phyloP scores from a whole-genome alignment of 2,888 invertebrate species.

The Lamellibrachia satsuma region DNA sequence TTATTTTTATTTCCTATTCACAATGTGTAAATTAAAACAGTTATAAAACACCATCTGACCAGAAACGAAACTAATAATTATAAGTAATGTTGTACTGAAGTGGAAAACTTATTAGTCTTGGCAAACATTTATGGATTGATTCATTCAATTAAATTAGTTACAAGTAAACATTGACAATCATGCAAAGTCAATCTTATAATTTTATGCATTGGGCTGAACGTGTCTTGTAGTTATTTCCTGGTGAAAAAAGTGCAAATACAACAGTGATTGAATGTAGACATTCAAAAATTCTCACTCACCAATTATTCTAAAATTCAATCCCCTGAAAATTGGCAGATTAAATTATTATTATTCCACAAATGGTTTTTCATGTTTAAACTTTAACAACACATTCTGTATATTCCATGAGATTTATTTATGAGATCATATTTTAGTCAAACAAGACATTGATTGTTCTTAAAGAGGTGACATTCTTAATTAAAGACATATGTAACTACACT shows the following conservation, averaged over 20 bases:
- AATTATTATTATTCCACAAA: neutral
- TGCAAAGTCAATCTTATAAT: neutral
- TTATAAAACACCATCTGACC: neutral
- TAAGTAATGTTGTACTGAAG: neutral
- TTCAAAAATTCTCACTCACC: neutral
- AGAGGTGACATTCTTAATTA: too few relatives aligned
- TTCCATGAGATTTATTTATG: too few relatives aligned
- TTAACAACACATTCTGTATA: too few relatives aligned
- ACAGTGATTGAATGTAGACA: neutral
- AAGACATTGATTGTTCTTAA: too few relatives aligned
- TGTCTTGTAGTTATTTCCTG: neutral
- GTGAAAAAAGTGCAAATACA: neutral
- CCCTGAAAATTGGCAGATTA: neutral
- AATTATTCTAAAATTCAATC: constrained; percentile 13
- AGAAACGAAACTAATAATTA: too few relatives aligned
- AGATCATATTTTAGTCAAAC: too few relatives aligned
- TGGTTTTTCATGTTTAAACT: neutral
- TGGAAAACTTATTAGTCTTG: neutral
- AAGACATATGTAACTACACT: neutral
- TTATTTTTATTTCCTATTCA: too few relatives aligned
- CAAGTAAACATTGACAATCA: neutral
- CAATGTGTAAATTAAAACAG: neutral
- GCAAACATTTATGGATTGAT: neutral
- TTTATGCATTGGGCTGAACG: neutral
- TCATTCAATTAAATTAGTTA: neutral